phyloP scores from a whole-genome alignment of 2,797 vertebrate genomes.

The Halcyon leucocephala region DNA sequence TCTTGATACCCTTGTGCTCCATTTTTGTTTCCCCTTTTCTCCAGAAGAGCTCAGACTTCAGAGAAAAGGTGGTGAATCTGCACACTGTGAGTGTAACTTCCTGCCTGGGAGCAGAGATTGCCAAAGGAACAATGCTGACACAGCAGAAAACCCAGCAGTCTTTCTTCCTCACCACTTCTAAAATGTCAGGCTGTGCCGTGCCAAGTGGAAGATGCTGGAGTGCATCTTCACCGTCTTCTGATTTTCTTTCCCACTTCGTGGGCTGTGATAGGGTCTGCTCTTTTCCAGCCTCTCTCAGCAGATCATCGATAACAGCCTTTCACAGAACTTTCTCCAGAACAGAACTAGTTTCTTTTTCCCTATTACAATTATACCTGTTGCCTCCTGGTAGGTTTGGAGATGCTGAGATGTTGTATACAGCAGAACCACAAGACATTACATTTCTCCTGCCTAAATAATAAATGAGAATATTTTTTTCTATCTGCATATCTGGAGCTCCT shows the following conservation, averaged over 20 bases:
- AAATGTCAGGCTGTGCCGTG: background rate
- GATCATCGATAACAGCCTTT: background rate
- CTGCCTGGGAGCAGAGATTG: conserved; percentile 2
- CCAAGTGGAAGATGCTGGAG: background rate
- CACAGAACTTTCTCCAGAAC: background rate
- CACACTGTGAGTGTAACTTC: conserved; percentile 20
- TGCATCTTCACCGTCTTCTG: background rate
- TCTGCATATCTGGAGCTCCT: background rate
- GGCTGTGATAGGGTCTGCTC: background rate
- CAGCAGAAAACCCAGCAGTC: background rate
- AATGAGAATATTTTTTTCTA: background rate
- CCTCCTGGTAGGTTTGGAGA: background rate
- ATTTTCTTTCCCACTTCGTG: background rate
- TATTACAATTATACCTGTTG: background rate
- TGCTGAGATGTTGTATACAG: background rate
- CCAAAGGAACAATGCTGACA: conserved; percentile 60
- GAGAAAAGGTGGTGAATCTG: conserved; percentile 39
- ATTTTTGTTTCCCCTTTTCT: conserved; percentile 50
- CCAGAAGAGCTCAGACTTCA: background rate
- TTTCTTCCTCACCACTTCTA: background rate
- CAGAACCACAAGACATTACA: background rate
- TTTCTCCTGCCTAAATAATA: background rate
- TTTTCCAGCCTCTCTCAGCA: background rate
- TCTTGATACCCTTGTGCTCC: background rate
- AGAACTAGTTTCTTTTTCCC: background rate